Evolutionary conservation across 1,140 invertebrate species (phyloP).

Genomic region (Drosophila baimaii): DNA sequence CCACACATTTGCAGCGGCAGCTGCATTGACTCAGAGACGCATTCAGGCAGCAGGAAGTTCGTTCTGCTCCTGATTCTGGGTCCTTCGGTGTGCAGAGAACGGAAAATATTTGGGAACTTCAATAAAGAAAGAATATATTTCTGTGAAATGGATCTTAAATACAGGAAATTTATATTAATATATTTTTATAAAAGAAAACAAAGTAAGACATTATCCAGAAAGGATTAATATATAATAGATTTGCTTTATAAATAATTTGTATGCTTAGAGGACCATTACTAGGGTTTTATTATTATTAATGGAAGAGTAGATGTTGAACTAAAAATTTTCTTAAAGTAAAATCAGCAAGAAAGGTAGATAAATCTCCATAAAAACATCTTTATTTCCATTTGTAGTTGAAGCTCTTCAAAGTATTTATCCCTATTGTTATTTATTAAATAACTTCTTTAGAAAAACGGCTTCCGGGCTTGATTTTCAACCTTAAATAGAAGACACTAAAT

Average conservation of each 20-base stretch:
- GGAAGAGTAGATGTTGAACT: too few species aligned
- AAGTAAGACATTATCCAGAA: too few species aligned
- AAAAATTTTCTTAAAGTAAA: too few species aligned
- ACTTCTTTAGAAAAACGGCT: neutral
- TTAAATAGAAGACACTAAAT: too few species aligned
- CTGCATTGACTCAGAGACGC: constrained; percentile 62
- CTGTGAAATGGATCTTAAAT: too few species aligned
- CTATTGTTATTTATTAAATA: too few species aligned
- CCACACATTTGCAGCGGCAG: constrained; percentile 52
- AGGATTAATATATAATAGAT: neutral
- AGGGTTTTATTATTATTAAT: neutral
- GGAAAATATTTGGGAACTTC: neutral
- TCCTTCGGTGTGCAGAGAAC: constrained; percentile 22
- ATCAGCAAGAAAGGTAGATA: too few species aligned
- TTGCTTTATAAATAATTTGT: neutral
- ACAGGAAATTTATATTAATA: neutral
- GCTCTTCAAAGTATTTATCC: too few species aligned
- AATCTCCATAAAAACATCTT: too few species aligned
- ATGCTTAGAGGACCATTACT: neutral
- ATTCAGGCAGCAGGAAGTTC: constrained; percentile 50
- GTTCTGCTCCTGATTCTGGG: constrained; percentile 46
- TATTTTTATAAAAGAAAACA: too few species aligned
- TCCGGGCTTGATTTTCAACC: neutral
- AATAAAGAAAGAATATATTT: too few species aligned
- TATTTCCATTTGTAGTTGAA: too few species aligned